Conservation (phyloP, 2,113 vertebrate species). For the Nesoenas mayeri region DNA sequence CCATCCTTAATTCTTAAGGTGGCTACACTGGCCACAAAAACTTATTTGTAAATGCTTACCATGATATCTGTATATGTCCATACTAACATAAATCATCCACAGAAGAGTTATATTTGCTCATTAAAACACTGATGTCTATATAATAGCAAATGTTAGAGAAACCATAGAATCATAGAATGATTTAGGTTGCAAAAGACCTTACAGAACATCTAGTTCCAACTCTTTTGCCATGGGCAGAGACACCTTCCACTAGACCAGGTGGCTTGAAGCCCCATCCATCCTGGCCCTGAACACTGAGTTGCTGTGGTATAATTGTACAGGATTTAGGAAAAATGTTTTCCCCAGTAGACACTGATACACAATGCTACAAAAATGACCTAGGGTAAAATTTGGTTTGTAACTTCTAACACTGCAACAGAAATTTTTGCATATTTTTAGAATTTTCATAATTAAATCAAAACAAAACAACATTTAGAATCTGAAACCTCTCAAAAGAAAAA, state of each 20-base stretch:
- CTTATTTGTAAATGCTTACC: not conserved
- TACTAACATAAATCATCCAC: not conserved
- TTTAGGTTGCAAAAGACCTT: too few species aligned
- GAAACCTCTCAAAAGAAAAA: not conserved
- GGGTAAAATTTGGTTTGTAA: not conserved
- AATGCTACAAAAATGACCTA: not conserved
- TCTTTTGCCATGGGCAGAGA: too few species aligned
- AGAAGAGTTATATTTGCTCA: not conserved
- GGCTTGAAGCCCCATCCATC: not conserved
- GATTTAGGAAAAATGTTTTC: not conserved
- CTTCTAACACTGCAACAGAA: not conserved
- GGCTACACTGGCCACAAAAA: not conserved
- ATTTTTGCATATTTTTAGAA: not conserved
- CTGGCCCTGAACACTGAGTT: too few species aligned
- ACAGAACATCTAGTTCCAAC: too few species aligned
- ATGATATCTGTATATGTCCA: not conserved
- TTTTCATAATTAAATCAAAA: not conserved
- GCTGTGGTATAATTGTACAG: not conserved
- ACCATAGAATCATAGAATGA: not conserved
- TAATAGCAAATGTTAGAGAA: not conserved
- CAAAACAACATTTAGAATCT: not conserved
- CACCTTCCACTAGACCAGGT: too few species aligned
- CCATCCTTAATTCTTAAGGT: not conserved
- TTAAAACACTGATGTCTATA: not conserved
- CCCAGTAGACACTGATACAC: not conserved